phyloP scores from a whole-genome alignment of 2,888 invertebrate genomes.

The Conops quadrifasciatus region DNA sequence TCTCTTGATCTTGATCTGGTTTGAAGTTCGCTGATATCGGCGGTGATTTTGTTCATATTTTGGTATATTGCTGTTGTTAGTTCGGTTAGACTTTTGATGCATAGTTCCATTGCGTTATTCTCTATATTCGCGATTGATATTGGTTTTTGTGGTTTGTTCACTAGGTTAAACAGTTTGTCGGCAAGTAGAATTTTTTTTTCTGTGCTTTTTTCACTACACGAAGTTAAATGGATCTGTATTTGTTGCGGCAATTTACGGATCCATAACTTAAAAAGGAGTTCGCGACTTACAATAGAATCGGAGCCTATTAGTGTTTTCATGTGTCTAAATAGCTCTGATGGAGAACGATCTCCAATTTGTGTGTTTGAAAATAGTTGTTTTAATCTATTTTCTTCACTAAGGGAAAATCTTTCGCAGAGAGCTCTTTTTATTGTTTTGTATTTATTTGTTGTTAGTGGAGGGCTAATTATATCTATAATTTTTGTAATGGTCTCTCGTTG shows the following conservation, averaged over 20 bases:
- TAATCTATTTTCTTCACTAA: conserved; percentile 11
- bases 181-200: neutral
- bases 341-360: neutral
- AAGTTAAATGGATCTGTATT: conserved; percentile 2
- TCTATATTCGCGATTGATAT: neutral
- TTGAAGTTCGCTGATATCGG: neutral
- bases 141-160: neutral
- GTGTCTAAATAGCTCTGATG: neutral
- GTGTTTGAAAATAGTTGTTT: conserved; percentile 8
- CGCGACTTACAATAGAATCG: neutral
- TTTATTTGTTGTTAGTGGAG: no score
- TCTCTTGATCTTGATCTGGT: no score
- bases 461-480: neutral
- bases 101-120: neutral
- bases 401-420: neutral
- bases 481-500: neutral
- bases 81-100: neutral
- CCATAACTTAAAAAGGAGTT: neutral
- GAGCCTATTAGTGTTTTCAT: neutral
- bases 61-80: neutral
- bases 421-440: no score
- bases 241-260: conserved; percentile 5
- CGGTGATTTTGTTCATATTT: neutral
- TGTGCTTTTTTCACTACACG: neutral
- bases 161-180: neutral